Conservation (phyloP, 2,888 invertebrate genomes). For the Tenthredo distinguenda region DNA sequence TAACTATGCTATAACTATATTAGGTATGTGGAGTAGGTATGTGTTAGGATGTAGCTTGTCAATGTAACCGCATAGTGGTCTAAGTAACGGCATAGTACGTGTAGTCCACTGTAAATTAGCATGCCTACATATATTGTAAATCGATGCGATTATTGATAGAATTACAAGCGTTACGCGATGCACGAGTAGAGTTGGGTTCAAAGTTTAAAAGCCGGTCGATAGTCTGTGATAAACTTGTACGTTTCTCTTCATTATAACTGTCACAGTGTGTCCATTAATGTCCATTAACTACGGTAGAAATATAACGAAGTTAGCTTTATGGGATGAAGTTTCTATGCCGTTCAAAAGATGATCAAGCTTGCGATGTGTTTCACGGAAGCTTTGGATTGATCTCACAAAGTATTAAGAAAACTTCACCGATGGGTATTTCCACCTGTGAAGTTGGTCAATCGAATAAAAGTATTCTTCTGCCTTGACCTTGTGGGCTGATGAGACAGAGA, state of each 20-base stretch:
- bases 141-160: slow-evolving; percentile 7
- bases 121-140: not conserved
- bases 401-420: not conserved
- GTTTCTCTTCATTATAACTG: not conserved
- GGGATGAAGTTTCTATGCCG: not conserved
- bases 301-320: not conserved
- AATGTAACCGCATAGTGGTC: not conserved
- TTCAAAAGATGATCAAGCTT: not conserved
- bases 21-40: not conserved
- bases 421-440: not conserved
- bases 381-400: not conserved
- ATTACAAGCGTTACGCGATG: not conserved
- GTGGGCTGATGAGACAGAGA: not conserved
- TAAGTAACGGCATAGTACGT: not conserved
- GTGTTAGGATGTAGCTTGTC: not conserved
- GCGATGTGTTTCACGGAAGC: not conserved
- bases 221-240: not conserved
- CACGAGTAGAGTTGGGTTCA: not conserved
- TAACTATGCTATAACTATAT: not conserved
- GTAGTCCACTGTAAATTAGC: not conserved
- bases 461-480: not conserved
- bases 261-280: not conserved
- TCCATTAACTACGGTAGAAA: not conserved
- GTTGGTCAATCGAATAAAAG: too few species aligned
- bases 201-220: not conserved